phyloP scores from a whole-genome alignment of 2,113 vertebrate genomes.

The Alces alces region DNA sequence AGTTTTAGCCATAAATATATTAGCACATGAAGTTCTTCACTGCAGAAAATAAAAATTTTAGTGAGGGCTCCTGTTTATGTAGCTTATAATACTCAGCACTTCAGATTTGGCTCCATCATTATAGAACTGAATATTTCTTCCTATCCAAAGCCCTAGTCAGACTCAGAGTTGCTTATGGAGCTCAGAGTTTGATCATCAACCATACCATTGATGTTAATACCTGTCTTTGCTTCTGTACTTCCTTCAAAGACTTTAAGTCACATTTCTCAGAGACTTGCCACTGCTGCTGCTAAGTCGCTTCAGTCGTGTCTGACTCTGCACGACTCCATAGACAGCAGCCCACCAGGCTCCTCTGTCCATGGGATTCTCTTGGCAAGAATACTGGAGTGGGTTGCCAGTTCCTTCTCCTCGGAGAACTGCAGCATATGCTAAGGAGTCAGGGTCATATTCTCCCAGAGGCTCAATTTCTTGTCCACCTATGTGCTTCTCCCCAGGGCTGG shows the following conservation, averaged over 20 bases:
- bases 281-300: background rate
- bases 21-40: background rate
- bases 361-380: background rate
- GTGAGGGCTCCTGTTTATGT: background rate
- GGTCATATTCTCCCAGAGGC: rapidly evolving
- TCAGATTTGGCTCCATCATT: background rate
- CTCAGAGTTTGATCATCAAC: background rate
- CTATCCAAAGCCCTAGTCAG: background rate
- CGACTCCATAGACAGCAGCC: background rate
- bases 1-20: background rate
- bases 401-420: background rate
- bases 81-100: background rate
- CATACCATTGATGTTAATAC: background rate
- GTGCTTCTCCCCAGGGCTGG: background rate
- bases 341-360: background rate
- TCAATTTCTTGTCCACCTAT: background rate
- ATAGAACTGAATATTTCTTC: background rate
- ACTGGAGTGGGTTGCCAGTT: background rate
- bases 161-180: background rate
- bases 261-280: background rate
- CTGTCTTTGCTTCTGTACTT: background rate
- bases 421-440: background rate
- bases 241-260: background rate
- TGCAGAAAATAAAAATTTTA: background rate
- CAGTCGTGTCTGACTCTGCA: rapidly evolving